These are phyloP conservation scores for Trachops cirrhosus DNA, from an alignment of 2,797 vertebrate genomes.

Conservation along the genomic window DNA sequence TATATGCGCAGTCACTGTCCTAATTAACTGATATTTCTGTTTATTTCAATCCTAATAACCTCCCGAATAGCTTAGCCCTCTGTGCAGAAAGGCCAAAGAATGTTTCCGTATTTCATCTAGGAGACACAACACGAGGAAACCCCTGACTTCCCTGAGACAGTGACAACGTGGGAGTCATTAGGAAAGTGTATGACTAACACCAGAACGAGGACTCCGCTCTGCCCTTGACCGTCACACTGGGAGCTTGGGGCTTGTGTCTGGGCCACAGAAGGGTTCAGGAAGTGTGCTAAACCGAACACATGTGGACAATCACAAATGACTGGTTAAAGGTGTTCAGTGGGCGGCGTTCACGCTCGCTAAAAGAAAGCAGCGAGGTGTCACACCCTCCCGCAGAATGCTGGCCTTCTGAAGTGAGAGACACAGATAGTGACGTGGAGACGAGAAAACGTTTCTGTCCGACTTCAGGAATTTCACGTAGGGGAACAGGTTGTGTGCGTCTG, in stretches of 20 bases:
- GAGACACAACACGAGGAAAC: not conserved
- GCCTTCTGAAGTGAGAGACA: not conserved
- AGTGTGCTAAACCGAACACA: not conserved
- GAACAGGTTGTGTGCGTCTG: not conserved
- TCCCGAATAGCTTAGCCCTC: not conserved
- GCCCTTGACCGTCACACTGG: not conserved
- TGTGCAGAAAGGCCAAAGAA: not conserved
- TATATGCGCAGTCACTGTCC: not conserved
- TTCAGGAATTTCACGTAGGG: not conserved
- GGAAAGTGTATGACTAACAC: not conserved
- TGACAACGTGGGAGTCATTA: not conserved
- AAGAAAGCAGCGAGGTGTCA: not conserved
- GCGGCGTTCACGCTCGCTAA: not conserved
- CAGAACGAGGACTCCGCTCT: not conserved
- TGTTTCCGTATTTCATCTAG: not conserved
- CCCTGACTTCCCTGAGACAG: not conserved
- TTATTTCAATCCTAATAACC: not conserved
- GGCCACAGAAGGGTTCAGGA: not conserved
- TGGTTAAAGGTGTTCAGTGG: not conserved
- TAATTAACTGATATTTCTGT: not conserved
- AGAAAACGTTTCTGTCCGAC: not conserved
- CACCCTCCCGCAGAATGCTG: not conserved
- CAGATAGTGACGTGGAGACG: not conserved
- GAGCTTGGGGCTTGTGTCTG: not conserved
- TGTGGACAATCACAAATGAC: not conserved